Evolutionary conservation across 2,797 vertebrate species (phyloP).

Genomic region (Coregonus suidteri): DNA sequence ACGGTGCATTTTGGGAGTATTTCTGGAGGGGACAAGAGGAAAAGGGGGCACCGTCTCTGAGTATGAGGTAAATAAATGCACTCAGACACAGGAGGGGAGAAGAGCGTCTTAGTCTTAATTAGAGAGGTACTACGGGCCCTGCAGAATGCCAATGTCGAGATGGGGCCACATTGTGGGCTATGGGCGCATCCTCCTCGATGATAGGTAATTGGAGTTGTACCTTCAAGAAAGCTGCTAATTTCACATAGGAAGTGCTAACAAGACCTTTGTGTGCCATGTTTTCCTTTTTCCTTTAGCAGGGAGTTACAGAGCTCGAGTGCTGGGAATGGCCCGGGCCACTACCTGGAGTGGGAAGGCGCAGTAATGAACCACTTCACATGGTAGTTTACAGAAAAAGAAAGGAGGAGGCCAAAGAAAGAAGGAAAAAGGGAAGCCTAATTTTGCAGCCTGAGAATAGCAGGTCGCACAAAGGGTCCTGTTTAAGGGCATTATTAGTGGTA

Average conservation of each 20-base stretch:
- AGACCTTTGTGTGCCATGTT: slow-evolving; percentile 99
- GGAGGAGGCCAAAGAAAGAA: slow-evolving; percentile 73
- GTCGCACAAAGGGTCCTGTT: slow-evolving; percentile 98
- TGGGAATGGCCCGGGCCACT: slow-evolving; percentile 93
- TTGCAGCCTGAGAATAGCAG: slow-evolving; percentile 95
- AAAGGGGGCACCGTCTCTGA: slow-evolving; percentile 45
- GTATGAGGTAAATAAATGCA: slow-evolving; percentile 69
- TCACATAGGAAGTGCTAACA: slow-evolving; percentile 99
- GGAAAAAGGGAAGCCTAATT: slow-evolving; percentile 87
- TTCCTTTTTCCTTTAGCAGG: slow-evolving; percentile 97
- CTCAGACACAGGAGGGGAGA: slow-evolving; percentile 68
- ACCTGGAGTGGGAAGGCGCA: slow-evolving; percentile 87
- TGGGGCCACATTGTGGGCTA: slow-evolving; percentile 77
- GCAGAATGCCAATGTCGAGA: slow-evolving; percentile 87
- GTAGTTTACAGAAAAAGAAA: slow-evolving; percentile 88
- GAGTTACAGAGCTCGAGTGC: slow-evolving; percentile 74
- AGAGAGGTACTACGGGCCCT: slow-evolving; percentile 90
- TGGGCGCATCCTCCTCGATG: slow-evolving; percentile 79
- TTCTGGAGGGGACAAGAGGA: slow-evolving; percentile 50
- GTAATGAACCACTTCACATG: slow-evolving; percentile 99
- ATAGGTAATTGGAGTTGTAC: slow-evolving; percentile 99
- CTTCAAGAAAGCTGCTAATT: slow-evolving; percentile 99
- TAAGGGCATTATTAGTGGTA: slow-evolving; percentile 97
- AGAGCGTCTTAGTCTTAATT: slow-evolving; percentile 97
- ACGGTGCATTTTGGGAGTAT: slow-evolving; percentile 29